Evolutionary conservation across 2,113 vertebrate species (phyloP).

Genomic region (Phodopus roborovskii): DNA sequence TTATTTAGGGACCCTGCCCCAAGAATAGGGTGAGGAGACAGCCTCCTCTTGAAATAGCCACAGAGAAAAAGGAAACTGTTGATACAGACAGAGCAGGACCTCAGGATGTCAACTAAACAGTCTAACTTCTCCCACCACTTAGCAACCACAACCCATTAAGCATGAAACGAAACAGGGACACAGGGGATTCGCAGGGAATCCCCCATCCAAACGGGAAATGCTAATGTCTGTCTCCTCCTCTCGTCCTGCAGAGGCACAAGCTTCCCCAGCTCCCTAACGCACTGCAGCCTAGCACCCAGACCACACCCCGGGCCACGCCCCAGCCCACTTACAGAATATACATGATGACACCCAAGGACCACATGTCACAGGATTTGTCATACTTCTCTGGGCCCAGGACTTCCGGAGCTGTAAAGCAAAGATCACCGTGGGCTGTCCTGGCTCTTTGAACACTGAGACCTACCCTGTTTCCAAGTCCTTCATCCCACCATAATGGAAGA

Average conservation of each 20-base stretch:
- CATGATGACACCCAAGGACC: constrained; percentile 99
- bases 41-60: neutral
- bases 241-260: neutral
- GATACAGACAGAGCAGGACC: neutral
- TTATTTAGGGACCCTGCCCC: neutral
- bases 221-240: neutral
- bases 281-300: neutral
- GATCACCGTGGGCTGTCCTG: neutral
- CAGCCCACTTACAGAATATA: constrained; percentile 95
- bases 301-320: neutral
- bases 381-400: constrained; percentile 99
- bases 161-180: rapidly evolving
- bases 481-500: neutral
- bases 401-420: constrained; percentile 92
- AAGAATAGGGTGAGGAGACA: neutral
- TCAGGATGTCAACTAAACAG: neutral
- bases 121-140: neutral
- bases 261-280: neutral
- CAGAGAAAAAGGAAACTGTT: neutral
- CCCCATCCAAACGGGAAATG: neutral
- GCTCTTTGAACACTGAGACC: neutral
- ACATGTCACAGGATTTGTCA: constrained; percentile 99
- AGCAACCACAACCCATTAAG: neutral
- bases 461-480: neutral
- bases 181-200: neutral